phyloP scores from a whole-genome alignment of 2,797 vertebrate species.

The Halcyon badia region DNA sequence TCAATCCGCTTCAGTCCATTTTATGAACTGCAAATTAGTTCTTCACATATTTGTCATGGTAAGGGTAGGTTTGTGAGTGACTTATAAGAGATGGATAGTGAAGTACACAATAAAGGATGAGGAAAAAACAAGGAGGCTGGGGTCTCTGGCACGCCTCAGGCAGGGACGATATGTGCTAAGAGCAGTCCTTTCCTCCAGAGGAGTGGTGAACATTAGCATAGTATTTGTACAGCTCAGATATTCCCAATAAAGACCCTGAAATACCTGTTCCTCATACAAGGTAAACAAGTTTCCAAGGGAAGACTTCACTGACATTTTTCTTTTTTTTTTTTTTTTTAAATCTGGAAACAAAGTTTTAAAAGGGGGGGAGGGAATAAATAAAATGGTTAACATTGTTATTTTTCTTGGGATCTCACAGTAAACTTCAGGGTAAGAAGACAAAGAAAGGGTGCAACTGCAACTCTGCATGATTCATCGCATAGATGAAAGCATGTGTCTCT shows the following conservation, averaged over 20 bases:
- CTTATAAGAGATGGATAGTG: background rate
- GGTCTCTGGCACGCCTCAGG: background rate
- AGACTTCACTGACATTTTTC: background rate
- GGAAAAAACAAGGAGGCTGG: background rate
- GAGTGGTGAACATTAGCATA: background rate
- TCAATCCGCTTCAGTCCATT: background rate
- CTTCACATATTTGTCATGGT: background rate
- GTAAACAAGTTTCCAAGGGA: constrained; percentile 31
- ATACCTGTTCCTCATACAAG: constrained; percentile 39
- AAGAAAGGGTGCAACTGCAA: background rate
- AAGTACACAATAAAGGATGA: background rate
- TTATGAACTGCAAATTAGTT: constrained; percentile 28
- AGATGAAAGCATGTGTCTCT: background rate
- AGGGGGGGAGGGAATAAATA: background rate
- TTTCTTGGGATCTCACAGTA: background rate
- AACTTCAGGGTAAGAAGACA: background rate
- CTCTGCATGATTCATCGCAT: background rate
- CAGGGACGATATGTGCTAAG: background rate
- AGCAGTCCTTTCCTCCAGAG: background rate
- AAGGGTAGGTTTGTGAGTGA: constrained; percentile 9
- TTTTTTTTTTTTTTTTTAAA: background rate
- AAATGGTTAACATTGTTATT: background rate
- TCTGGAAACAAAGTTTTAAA: background rate
- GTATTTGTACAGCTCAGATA: background rate
- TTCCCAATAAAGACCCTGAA: background rate